Percentiles rank a stretch among this genome's conserved stretches.
Evolutionary conservation across 2,888 invertebrate genomes (phyloP).

Genomic region (Pilophorus perplexus): DNA sequence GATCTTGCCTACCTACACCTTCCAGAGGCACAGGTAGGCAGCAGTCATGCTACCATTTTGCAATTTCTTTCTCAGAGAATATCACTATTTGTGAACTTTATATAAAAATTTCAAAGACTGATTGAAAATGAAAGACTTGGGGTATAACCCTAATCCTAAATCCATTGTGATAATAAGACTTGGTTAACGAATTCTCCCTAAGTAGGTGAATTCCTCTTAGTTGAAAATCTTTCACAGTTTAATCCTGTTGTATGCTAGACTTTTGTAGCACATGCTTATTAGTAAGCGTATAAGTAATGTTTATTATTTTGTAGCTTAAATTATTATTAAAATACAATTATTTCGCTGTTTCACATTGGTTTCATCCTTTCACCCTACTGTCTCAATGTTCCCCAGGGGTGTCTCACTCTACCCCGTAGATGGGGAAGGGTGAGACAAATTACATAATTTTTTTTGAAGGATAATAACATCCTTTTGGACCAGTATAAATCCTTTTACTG

Average conservation of each 20-base stretch:
- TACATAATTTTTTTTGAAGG: conserved; percentile 12
- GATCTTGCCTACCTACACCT: conserved; percentile 17
- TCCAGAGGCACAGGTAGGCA: conserved; percentile 11
- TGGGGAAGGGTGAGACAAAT: conserved; percentile 10
- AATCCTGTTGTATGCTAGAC: conserved; percentile 13
- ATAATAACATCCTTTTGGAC: too few species aligned
- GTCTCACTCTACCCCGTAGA: conserved; percentile 12
- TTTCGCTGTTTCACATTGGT: conserved; percentile 3
- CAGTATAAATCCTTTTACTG: too few species aligned
- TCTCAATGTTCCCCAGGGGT: too few species aligned
- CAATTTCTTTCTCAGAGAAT: conserved; percentile 5
- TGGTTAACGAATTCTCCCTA: background rate
- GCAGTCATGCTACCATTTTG: conserved; percentile 14
- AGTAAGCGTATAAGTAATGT: too few species aligned
- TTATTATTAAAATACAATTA: background rate
- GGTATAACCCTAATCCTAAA: too few species aligned
- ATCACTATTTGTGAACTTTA: too few species aligned
- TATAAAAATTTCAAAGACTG: too few species aligned
- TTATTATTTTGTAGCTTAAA: too few species aligned
- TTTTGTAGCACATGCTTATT: background rate
- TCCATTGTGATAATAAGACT: too few species aligned
- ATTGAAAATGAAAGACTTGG: too few species aligned
- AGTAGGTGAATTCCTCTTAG: background rate
- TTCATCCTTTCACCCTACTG: conserved; percentile 8
- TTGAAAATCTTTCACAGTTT: conserved; percentile 5